Base-by-base conservation (phyloP, 2,888 invertebrate genomes). In the Orthonychiurus folsomi region DNA sequence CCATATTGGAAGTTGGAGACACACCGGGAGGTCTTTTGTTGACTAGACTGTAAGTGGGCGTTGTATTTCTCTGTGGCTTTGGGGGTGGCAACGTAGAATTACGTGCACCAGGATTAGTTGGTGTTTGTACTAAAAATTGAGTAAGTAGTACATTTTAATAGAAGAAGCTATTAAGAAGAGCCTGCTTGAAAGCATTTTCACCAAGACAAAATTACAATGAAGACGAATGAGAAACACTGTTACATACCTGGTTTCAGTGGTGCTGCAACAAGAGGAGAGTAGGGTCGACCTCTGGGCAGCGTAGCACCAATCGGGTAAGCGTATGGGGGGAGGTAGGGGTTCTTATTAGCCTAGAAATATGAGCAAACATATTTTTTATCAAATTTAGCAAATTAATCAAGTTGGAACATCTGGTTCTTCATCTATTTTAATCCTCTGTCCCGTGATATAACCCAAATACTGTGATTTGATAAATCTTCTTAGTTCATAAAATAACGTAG, bases 251-350 rank as follows among this genome's bases (percentile, higher is more conserved):
- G 25, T 60, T 60, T 60, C 47, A 52, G 23, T 54, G 37, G 53
- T 52, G 52, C 60, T 27, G 54, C 12, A 15, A 54, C 47, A 21
- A 20, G 50, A 5, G 70, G 70, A 55, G 70, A 70, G 59, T 66
- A 70, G 48, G 70, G 68, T 58, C 70, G 66, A 52, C 62, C 70
- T 50, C 70, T 66, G 62, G 70, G 70, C 62, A 70, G 66, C 37
- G 70, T 70, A 68, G 70, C 70, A 70, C 70, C 70, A 66, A 68
- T 61, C 52, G 70, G 70, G 66, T 67, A 69, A 69, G 64, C 68
- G 63, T 68, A 68, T 55, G 61, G 65, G 57, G 66, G 62, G 57
- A 66, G 66, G 25, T 68, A 68, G 59, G 70, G 64, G 63, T 62
- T 64, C 61, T 70, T 70, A 58, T 66, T 70, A 62, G 66, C 70